Conservation (phyloP, 2,797 vertebrate species). For the Triplophysa yarkandensis region DNA sequence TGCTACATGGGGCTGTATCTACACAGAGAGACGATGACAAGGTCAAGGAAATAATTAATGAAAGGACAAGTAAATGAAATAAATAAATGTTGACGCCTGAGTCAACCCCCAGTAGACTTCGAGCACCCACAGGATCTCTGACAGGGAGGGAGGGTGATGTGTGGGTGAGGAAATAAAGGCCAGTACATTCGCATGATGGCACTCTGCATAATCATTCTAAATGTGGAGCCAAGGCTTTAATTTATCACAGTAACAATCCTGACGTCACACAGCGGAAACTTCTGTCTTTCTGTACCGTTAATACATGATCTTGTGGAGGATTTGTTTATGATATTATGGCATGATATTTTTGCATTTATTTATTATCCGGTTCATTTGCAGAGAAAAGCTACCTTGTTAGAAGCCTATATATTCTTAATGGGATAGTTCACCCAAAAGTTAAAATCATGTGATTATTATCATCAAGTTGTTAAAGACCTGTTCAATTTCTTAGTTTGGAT, state of each 20-base stretch:
- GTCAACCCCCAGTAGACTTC: constrained; percentile 60
- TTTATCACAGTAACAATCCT: constrained; percentile 60
- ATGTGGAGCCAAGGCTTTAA: constrained; percentile 54
- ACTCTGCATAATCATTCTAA: constrained; percentile 61
- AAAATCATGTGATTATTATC: too few species aligned
- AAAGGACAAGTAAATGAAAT: constrained; percentile 67
- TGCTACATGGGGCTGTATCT: constrained; percentile 46
- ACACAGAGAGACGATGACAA: constrained; percentile 43
- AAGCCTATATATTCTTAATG: too few species aligned
- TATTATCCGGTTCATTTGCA: neutral
- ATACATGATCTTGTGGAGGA: neutral
- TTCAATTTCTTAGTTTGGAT: too few species aligned
- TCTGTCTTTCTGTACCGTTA: neutral
- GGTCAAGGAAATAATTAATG: constrained; percentile 47
- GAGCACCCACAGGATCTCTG: constrained; percentile 30
- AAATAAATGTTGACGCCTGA: constrained; percentile 62
- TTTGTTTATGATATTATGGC: neutral
- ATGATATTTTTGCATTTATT: neutral
- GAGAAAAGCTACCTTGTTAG: neutral
- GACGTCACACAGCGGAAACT: constrained; percentile 45
- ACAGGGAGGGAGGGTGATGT: constrained; percentile 51
- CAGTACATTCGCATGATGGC: constrained; percentile 51
- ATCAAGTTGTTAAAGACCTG: too few species aligned
- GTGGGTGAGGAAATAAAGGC: constrained; percentile 46
- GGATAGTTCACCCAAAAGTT: too few species aligned